Conservation (phyloP, 1,140 invertebrate species). For the Pseudomyrmex dendroicus region DNA sequence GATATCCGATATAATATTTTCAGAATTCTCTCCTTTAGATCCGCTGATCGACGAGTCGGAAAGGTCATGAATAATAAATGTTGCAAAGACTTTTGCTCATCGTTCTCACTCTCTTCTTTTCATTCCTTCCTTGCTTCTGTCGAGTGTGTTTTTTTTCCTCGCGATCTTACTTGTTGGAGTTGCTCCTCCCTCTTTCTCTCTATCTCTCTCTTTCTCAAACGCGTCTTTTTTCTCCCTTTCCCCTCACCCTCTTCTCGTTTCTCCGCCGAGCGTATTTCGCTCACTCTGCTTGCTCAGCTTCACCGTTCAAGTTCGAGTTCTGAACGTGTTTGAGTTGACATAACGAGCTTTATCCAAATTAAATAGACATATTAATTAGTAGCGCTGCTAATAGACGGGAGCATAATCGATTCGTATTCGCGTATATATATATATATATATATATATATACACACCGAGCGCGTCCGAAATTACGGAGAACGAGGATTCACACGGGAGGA, state of each 20-base stretch:
- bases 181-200: neutral
- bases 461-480: neutral
- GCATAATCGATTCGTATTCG: constrained; percentile 2
- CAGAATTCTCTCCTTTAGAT: constrained; percentile 33
- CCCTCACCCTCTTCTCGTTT: neutral
- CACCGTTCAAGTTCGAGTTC: neutral
- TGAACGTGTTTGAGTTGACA: neutral
- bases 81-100: constrained; percentile 24
- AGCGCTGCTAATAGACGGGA: constrained; percentile 9
- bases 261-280: neutral
- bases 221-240: neutral
- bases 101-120: neutral
- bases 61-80: constrained; percentile 55
- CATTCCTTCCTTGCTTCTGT: neutral
- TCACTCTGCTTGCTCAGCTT: neutral
- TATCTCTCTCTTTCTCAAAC: neutral
- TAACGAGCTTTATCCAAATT: constrained; percentile 34
- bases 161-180: neutral
- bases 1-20: constrained; percentile 52
- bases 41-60: constrained; percentile 25
- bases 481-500: too few relatives aligned
- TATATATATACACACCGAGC: too few relatives aligned
- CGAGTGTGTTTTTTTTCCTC: neutral
- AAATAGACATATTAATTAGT: constrained; percentile 44
- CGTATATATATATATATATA: neutral